Conservation (phyloP, 2,113 vertebrate species). For the Halichoeres trimaculatus region DNA sequence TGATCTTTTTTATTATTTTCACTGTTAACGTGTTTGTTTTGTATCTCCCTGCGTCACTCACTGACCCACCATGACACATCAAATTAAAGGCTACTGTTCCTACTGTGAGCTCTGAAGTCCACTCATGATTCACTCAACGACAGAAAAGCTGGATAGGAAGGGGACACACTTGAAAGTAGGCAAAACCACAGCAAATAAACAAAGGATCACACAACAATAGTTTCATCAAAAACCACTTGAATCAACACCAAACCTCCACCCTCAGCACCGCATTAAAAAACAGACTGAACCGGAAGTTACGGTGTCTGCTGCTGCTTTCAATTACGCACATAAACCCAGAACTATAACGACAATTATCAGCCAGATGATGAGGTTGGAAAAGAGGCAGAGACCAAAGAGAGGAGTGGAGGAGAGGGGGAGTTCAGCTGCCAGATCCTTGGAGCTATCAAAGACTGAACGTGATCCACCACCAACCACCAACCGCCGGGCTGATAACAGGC, state of each 20-base stretch:
- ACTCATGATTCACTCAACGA: slow-evolving; percentile 1
- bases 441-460: slow-evolving; percentile 66
- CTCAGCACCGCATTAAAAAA: not conserved
- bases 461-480: slow-evolving; percentile 64
- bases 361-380: slow-evolving; percentile 73
- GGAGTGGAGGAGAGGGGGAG: slow-evolving; percentile 44
- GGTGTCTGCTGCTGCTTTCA: slow-evolving; percentile 60
- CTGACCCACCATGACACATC: not conserved
- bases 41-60: not conserved
- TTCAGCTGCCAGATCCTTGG: slow-evolving; percentile 57
- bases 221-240: not conserved
- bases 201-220: not conserved
- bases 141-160: not conserved
- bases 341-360: slow-evolving; percentile 72
- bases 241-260: not conserved
- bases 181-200: not conserved
- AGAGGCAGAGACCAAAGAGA: slow-evolving; percentile 64
- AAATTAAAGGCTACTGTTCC: not conserved
- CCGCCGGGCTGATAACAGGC: slow-evolving; percentile 68
- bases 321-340: slow-evolving; percentile 56
- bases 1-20: not conserved
- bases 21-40: not conserved
- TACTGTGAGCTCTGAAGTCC: not conserved
- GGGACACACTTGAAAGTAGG: too few species aligned
- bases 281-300: slow-evolving; percentile 58